Base-by-base conservation (phyloP, 2,797 vertebrate genomes). In the Muraenolepis orangiensis region DNA sequence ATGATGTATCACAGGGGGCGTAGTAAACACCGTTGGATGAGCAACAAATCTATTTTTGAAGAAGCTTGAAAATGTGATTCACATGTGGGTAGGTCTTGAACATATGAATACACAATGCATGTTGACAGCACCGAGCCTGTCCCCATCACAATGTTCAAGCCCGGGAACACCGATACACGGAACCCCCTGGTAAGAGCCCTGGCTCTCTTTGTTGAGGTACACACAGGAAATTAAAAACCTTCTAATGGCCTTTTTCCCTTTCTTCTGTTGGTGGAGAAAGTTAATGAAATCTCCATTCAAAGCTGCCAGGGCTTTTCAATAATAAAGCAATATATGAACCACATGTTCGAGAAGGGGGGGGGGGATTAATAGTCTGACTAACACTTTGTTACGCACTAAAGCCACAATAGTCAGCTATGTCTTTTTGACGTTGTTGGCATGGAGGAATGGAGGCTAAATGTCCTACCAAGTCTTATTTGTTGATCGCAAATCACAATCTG, bases 191-290 rank as follows among this genome's bases (percentile, higher is more conserved):
- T 14, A 66, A 66, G 28, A 30, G 28, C 28, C 64, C 12, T 16
- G 64, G 64, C 7, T 26, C 20, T 13, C 64, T 29, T 26, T 66
- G 64, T 30, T 29, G 64, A 30, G 14, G 64, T 29, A 16, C 13
- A 31, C 66, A 67, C 66, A 67, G 66, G 66, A 67, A 67, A 67
- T 67, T 67, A 67, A 67, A 67, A 64, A 30, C 14, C 29, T 20
- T 67, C 14, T 67, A 14, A 67, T 67, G 66, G 66, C 28, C 30
- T 18, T 29, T 13, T 11, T 20, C 13, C 31, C 26, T 67, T 67
- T 31, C 26, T 31, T 18, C 13, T 14, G 29, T 20, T 67, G 29
- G 28, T 31, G 16, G 28, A 16, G 66, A 67, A 31, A 30, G 66
- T 31, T 67, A 31, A 67, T 67, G 28, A 67, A 67, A 31, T 29